Evolutionary conservation across 2,797 vertebrate genomes (phyloP).

Genomic region (Melanotaenia maccullochi): DNA sequence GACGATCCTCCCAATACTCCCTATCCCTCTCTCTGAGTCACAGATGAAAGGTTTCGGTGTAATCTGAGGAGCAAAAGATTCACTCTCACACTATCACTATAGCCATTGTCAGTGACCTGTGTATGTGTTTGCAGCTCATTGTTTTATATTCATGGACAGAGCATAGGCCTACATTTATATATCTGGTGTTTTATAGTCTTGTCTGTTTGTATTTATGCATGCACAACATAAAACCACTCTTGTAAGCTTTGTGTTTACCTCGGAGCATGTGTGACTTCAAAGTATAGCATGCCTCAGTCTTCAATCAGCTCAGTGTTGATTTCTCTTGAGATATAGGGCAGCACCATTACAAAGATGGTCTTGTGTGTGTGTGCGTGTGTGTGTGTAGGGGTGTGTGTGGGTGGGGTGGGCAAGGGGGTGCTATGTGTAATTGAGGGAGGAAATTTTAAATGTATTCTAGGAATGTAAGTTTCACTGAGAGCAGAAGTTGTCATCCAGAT

Average conservation of each 20-base stretch:
- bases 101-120: slow-evolving; percentile 9
- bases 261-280: slow-evolving; percentile 68
- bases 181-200: neutral
- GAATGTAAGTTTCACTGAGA: slow-evolving; percentile 6
- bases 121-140: neutral
- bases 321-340: slow-evolving; percentile 80
- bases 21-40: slow-evolving; percentile 58
- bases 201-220: neutral
- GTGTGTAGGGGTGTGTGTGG: neutral
- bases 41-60: slow-evolving; percentile 67
- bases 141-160: slow-evolving; percentile 9
- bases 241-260: slow-evolving; percentile 11
- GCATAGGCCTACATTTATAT: neutral
- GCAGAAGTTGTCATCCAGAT: neutral
- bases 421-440: neutral
- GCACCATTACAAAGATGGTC: slow-evolving; percentile 75
- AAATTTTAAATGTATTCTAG: neutral
- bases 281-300: slow-evolving; percentile 72
- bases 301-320: slow-evolving; percentile 79
- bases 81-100: slow-evolving; percentile 38
- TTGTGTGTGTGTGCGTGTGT: slow-evolving; percentile 8
- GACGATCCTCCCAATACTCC: slow-evolving; percentile 41
- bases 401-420: too few species aligned
- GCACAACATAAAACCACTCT: neutral
- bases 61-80: slow-evolving; percentile 69